Percentiles rank a stretch among this genome's conserved stretches.
Conservation (phyloP, 2,797 vertebrate species). For the Xiphophorus birchmanni region DNA sequence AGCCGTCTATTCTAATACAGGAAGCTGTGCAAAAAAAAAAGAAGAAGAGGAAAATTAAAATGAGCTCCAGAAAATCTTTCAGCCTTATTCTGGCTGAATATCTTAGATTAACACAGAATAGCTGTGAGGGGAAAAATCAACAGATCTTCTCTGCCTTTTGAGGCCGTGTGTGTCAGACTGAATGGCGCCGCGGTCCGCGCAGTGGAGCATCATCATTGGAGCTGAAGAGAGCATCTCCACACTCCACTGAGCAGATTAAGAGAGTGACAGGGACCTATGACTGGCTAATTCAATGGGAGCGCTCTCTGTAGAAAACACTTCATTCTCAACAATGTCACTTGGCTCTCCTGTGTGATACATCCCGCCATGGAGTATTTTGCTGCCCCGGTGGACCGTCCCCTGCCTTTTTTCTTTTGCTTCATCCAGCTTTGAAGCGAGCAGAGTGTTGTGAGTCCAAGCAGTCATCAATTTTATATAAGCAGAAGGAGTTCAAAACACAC, state of each 20-base stretch:
- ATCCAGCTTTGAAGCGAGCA: conserved; percentile 49
- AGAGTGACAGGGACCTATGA: conserved; percentile 77
- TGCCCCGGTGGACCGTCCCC: conserved; percentile 33
- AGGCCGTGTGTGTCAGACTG: conserved; percentile 66
- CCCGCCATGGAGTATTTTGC: conserved; percentile 52
- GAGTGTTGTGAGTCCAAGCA: conserved; percentile 31
- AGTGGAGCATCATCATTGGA: conserved; percentile 71
- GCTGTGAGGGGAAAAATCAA: conserved; percentile 62
- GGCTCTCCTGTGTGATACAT: conserved; percentile 60
- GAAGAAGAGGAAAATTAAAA: conserved; percentile 64
- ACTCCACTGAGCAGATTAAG: conserved; percentile 79
- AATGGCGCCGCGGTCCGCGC: conserved; percentile 65
- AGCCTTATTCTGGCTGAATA: conserved; percentile 68
- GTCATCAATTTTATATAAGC: conserved; percentile 48
- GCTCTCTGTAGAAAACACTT: conserved; percentile 70
- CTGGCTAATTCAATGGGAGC: conserved; percentile 77
- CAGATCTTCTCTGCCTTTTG: conserved; percentile 65
- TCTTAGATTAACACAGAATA: conserved; percentile 73
- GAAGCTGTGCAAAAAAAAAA: conserved; percentile 60
- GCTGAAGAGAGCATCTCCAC: conserved; percentile 74
- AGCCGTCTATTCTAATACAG: conserved; percentile 62
- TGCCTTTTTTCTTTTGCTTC: conserved; percentile 28
- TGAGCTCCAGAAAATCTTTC: conserved; percentile 63
- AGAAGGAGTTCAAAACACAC: conserved; percentile 58
- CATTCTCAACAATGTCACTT: conserved; percentile 67